These are phyloP conservation scores for Pentamera pediparva DNA, from an alignment of 53 echinoderm and acorn worm species.

Conservation along the genomic window DNA sequence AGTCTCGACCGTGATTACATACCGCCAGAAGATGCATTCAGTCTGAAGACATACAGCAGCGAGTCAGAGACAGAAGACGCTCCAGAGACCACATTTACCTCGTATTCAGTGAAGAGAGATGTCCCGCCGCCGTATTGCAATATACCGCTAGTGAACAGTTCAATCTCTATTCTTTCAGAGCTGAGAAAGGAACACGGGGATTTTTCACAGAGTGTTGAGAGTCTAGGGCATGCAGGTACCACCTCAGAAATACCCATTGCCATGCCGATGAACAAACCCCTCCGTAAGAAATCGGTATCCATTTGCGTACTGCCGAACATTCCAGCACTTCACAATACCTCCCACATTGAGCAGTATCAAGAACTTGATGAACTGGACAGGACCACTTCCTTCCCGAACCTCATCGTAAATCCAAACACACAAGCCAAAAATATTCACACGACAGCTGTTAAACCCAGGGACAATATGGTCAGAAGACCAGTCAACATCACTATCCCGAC, in stretches of 20 bases:
- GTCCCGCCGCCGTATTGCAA: neutral
- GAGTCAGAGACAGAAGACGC: conserved; percentile 17
- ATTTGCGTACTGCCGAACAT: neutral
- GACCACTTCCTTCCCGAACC: conserved; percentile 7
- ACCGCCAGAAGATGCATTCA: conserved; percentile 13
- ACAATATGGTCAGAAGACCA: neutral
- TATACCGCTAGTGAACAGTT: conserved; percentile 11
- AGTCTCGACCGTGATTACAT: conserved; percentile 33
- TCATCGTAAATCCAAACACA: neutral
- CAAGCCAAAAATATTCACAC: neutral
- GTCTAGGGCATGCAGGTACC: neutral
- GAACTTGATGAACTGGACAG: neutral
- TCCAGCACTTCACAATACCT: neutral
- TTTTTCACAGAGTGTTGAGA: neutral
- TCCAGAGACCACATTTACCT: neutral
- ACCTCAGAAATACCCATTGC: neutral
- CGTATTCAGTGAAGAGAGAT: neutral
- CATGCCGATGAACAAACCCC: neutral
- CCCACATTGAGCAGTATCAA: neutral
- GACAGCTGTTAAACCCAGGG: neutral
- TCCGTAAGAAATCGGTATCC: conserved; percentile 9
- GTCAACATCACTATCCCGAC: neutral
- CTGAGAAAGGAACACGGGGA: neutral
- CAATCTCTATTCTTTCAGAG: conserved; percentile 25
- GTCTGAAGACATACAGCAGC: conserved; percentile 15